phyloP scores from a whole-genome alignment of 2,113 vertebrate genomes.

The Pagrus major region DNA sequence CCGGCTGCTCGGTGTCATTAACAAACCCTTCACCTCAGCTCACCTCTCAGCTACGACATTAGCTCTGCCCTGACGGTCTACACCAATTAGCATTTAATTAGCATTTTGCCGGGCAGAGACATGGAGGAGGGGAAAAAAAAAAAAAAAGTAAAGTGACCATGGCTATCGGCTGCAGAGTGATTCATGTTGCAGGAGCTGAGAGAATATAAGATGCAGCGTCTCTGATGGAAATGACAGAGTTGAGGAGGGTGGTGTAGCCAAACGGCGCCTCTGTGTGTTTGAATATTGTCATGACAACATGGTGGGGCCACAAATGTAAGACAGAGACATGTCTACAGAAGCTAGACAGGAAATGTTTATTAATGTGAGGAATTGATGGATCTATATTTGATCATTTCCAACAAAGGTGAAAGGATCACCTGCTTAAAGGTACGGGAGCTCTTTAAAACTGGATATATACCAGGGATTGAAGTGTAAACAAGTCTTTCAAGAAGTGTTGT shows the following conservation, averaged over 20 bases:
- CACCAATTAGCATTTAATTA: constrained; percentile 57
- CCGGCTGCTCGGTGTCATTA: constrained; percentile 53
- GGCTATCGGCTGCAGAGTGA: constrained; percentile 4
- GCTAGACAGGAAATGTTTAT: not conserved
- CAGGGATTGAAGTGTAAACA: too few species aligned
- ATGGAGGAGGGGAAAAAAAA: not conserved
- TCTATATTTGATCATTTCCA: not conserved
- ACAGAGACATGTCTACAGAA: not conserved
- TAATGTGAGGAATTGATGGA: not conserved
- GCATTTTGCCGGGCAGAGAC: constrained; percentile 33
- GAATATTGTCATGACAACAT: not conserved
- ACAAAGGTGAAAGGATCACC: not conserved
- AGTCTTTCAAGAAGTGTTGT: too few species aligned
- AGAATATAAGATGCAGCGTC: not conserved
- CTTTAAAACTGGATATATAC: too few species aligned
- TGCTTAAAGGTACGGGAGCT: too few species aligned
- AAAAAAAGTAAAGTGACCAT: not conserved
- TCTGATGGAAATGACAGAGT: not conserved
- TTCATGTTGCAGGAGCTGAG: not conserved
- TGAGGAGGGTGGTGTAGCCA: not conserved
- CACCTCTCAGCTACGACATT: constrained; percentile 39
- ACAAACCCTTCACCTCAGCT: constrained; percentile 47
- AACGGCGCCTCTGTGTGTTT: not conserved
- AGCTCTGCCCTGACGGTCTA: constrained; percentile 24
- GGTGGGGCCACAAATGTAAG: not conserved